Conservation (phyloP, 2,888 invertebrate genomes). For the Pterostichus madidus region DNA sequence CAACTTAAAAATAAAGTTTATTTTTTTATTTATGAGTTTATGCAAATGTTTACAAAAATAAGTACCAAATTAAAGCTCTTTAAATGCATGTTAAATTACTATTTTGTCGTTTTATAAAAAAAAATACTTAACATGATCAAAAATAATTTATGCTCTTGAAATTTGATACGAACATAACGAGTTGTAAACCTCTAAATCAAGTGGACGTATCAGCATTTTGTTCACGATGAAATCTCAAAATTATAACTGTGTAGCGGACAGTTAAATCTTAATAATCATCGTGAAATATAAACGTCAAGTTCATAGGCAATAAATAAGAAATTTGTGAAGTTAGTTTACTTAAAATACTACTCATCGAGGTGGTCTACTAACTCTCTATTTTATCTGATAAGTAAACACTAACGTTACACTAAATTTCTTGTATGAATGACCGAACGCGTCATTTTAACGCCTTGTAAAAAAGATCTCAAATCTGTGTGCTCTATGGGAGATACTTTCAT, state of each 20-base stretch:
- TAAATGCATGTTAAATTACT: background rate
- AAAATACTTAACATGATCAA: background rate
- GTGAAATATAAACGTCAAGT: conserved; percentile 42
- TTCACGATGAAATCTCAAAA: conserved; percentile 43
- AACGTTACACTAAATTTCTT: conserved; percentile 4
- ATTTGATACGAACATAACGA: conserved; percentile 9
- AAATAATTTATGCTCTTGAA: conserved; percentile 33
- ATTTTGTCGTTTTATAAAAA: background rate
- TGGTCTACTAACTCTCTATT: conserved; percentile 25
- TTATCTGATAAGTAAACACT: conserved; percentile 21
- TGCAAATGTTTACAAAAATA: too few species aligned
- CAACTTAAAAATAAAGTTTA: too few species aligned
- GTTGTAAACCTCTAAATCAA: conserved; percentile 16
- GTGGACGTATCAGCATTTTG: conserved; percentile 2
- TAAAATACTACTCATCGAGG: conserved; percentile 37
- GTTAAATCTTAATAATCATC: conserved; percentile 41
- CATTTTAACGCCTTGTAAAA: conserved; percentile 28
- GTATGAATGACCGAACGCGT: conserved; percentile 33
- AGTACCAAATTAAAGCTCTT: too few species aligned
- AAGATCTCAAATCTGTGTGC: conserved; percentile 4
- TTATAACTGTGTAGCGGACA: conserved; percentile 22
- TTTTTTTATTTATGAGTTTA: too few species aligned
- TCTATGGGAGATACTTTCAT: background rate
- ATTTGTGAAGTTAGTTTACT: conserved; percentile 20
- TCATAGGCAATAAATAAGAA: conserved; percentile 42